Evolutionary conservation across 2,888 invertebrate species (phyloP).

Genomic region (Tanytarsus gracilentus): DNA sequence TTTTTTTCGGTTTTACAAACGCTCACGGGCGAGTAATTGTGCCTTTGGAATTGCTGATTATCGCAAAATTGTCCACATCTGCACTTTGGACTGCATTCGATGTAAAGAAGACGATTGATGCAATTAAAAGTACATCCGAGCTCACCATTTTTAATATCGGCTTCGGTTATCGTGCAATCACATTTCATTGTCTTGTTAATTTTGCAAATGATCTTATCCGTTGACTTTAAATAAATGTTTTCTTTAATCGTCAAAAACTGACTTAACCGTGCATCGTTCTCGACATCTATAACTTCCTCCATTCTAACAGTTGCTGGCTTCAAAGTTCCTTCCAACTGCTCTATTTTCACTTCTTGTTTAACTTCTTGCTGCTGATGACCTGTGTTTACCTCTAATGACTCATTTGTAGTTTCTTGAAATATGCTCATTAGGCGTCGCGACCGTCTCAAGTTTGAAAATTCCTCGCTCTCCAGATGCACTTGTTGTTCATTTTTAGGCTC

Average conservation of each 20-base stretch:
- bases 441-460: too few species aligned
- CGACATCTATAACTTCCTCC: too few species aligned
- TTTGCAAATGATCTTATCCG: conserved; percentile 76
- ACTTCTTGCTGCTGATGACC: too few species aligned
- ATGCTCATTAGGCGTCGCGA: too few species aligned
- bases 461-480: too few species aligned
- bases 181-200: conserved; percentile 91
- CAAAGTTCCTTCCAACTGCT: too few species aligned
- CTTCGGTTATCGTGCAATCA: conserved; percentile 85
- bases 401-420: too few species aligned
- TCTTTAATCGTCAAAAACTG: conserved; percentile 74
- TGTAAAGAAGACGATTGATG: conserved; percentile 92
- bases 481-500: too few species aligned
- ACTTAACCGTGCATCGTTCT: conserved; percentile 49
- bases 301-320: too few species aligned
- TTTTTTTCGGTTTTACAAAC: conserved; percentile 90
- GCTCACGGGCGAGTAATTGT: conserved; percentile 72
- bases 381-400: too few species aligned
- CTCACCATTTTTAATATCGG: conserved; percentile 75
- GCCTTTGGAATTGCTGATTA: conserved; percentile 87
- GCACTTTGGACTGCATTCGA: conserved; percentile 92
- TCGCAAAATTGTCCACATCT: conserved; percentile 83
- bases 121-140: conserved; percentile 92
- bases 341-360: too few species aligned
- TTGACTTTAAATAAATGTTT: conserved; percentile 69